Evolutionary conservation across 2,797 vertebrate genomes (phyloP).

Genomic region (Poeciliopsis infans): DNA sequence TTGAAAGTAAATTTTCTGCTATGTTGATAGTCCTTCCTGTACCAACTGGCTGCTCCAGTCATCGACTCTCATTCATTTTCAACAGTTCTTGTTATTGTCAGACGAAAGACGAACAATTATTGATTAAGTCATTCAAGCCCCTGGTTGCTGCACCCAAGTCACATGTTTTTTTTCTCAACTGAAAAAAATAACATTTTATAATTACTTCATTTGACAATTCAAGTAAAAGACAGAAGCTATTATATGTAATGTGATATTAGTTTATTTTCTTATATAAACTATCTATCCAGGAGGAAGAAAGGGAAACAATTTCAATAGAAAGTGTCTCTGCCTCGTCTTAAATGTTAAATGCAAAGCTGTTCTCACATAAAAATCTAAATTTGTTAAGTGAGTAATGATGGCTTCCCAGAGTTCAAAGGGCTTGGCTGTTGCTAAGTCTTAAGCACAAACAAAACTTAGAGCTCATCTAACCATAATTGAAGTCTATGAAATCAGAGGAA

Average conservation of each 20-base stretch:
- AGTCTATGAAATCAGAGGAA: neutral
- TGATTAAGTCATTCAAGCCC: neutral
- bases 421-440: neutral
- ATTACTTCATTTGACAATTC: neutral
- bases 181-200: neutral
- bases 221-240: neutral
- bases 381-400: neutral
- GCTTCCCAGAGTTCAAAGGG: neutral
- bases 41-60: neutral
- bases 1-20: neutral
- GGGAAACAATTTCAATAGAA: neutral
- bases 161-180: neutral
- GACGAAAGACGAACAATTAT: neutral
- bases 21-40: neutral
- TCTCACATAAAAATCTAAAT: neutral
- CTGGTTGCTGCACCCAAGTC: neutral
- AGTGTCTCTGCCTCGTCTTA: neutral
- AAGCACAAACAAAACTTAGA: neutral
- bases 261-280: neutral
- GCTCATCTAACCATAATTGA: neutral
- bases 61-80: neutral
- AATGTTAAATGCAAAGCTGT: neutral
- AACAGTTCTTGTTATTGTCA: neutral
- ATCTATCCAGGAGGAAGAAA: neutral
- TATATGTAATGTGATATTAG: neutral